Evolutionary conservation across 2,888 invertebrate species (phyloP), one percentile per base, ranked within the genome.

Genomic region (Drosophila kokeensis): DNA sequence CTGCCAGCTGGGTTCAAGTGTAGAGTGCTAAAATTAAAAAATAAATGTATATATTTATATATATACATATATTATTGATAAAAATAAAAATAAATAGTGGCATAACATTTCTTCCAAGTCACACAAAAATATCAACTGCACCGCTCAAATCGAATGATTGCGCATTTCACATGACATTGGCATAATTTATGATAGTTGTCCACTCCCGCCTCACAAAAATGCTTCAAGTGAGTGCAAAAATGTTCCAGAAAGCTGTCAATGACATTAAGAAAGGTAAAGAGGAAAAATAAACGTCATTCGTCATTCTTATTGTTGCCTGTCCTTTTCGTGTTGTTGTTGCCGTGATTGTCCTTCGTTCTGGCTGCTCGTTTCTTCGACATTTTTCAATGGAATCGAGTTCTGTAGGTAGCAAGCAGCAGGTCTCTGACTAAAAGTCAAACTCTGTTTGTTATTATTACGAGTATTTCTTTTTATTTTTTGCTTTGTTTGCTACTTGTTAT

Each of bases 141-240:
- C 29, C 52, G 10, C 48, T 45, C 61, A 64, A 52, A 50, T 38
- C 64, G 79, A 76, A 87, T 82, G 84, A 87, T 87, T 79, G 75
- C 64, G 81, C 79, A 76, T 79, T 79, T 64, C 48, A 61, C 70
- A 85, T 84, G 84, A 85, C 84, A 86, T 86, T 76, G 82, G 67
- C 76, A 89, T 86, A 87, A 86, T 86, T 89, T 86, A 89, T 89
- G 81, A 73, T 70, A 53, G 38, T 63, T 75, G 68, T 38, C 29
- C 50, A 48, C 36, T 42, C 63, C 49, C 50, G 57, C 36, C 58
- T 8, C 13, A 49, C 62, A 50, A 24, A 62, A 40, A 50, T 49
- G 36, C 69, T 59, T 54, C 24, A 66, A 50, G 77, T 62, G 58
- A 76, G 84, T 83, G 84, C 82, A 68, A 76, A 80, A 76, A 71